Evolutionary conservation across 2,888 invertebrate genomes (phyloP).

Genomic region (Tenthredo scrophulariae): DNA sequence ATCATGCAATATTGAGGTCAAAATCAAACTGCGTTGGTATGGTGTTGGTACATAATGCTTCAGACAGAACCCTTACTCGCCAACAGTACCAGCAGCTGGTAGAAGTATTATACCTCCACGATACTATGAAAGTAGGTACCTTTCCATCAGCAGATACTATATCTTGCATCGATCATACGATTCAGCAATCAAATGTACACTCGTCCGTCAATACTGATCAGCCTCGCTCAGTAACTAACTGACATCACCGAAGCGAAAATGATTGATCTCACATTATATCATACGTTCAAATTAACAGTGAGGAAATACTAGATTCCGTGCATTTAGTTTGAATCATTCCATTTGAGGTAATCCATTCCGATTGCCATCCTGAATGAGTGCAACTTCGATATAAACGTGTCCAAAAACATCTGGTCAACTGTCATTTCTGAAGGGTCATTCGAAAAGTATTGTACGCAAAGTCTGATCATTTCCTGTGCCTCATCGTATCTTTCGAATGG

Average conservation of each 20-base stretch:
- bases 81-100: not conserved
- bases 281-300: not conserved
- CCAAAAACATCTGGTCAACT: not conserved
- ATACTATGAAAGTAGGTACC: not conserved
- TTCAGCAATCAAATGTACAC: not conserved
- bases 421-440: not conserved
- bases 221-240: not conserved
- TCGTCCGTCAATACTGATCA: not conserved
- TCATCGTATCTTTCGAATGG: not conserved
- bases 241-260: not conserved
- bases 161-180: not conserved
- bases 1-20: not conserved
- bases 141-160: not conserved
- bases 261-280: not conserved
- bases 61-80: not conserved
- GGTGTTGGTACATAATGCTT: not conserved
- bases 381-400: not conserved
- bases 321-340: not conserved
- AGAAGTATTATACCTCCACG: not conserved
- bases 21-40: not conserved
- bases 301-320: not conserved
- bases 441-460: not conserved
- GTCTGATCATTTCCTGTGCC: not conserved
- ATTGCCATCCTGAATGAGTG: not conserved
- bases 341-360: not conserved